Base-by-base conservation (phyloP, 64 coral and sea anemone genomes). In the Hydrozoanthus tunicans region DNA sequence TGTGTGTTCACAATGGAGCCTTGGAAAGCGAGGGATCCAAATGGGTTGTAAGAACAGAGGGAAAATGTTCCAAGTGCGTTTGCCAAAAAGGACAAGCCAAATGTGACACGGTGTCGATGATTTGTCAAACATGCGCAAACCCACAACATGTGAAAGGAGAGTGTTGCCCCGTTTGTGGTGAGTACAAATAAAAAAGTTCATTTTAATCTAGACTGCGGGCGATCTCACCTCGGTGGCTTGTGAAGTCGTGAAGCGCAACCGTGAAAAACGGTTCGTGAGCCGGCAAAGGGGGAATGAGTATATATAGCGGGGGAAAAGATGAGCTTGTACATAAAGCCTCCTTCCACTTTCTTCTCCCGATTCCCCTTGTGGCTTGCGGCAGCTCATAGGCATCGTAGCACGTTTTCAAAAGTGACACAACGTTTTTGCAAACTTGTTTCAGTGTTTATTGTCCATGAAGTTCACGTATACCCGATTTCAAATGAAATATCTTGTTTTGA, bases 91-190 rank as follows among this genome's bases (percentile, higher is more conserved):
- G 83, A 58, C 14, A 59, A 27, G 67, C 68, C 55, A 11, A 73
- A 0, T 86, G 83, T 86, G 11, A 73, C 6, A 73, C 53, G 55
- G 10, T 7, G 32, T 73, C 68, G 26, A 23, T 88, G 6, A 6
- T 88, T 25, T 88, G 84, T 74, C 9, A 6, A 14, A 58, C 68
- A 43, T 88, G 84, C 58, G 55, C 84, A 32, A 88, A 73, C 43
- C 84, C 84, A 9, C 4, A 11, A 7, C 60, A 73, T 14, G 53
- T 73, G 20, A 88, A 88, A 74, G 84, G 84, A 11, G 84, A 88
- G 56, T 88, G 84, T 25, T 88, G 84, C 23, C 84, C 84, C 56
- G 56, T 73, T 57, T 88, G 84, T 73, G 84, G 84, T 88, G 17
- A 58, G 84, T 73, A 80, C 17, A 25, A 60, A 3, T 3, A 79